Evolutionary conservation across 2,113 vertebrate genomes (phyloP).

Genomic region (Gambusia holbrooki): DNA sequence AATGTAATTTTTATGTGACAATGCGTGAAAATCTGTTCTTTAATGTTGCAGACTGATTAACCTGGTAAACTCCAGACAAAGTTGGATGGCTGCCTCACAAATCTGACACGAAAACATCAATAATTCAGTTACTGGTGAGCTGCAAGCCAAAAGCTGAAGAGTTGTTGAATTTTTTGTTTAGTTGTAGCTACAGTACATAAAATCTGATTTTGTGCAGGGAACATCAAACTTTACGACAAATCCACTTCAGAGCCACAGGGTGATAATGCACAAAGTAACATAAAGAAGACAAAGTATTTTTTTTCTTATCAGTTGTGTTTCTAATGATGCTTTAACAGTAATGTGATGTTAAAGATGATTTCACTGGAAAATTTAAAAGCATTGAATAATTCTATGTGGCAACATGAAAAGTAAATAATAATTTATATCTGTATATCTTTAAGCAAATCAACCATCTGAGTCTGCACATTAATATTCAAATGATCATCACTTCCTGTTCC

Average conservation of each 20-base stretch:
- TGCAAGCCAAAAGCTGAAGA: conserved; percentile 29
- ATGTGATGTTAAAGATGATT: neutral
- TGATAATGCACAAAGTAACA: neutral
- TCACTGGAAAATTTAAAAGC: neutral
- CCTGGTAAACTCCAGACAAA: conserved; percentile 38
- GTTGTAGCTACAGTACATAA: conserved; percentile 47
- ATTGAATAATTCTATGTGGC: neutral
- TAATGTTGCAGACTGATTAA: conserved; percentile 35
- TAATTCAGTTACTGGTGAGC: conserved; percentile 48
- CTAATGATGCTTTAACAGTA: neutral
- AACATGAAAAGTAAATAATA: neutral
- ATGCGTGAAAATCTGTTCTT: conserved; percentile 43
- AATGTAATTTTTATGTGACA: conserved; percentile 42
- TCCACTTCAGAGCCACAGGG: conserved; percentile 15
- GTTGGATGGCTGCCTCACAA: conserved; percentile 21
- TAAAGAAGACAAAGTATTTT: conserved; percentile 6
- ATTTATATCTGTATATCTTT: neutral
- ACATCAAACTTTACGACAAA: conserved; percentile 37
- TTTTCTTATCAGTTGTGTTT: neutral
- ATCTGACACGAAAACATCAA: conserved; percentile 39
- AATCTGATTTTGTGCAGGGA: conserved; percentile 26
- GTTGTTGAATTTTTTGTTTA: conserved; percentile 48
- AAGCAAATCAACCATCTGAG: conserved; percentile 16
- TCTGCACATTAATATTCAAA: conserved; percentile 8
- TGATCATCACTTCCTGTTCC: conserved; percentile 9